These are phyloP conservation scores for Minunthozetes semirufus DNA, from an alignment of 2,888 invertebrate genomes.

Conservation along the genomic window DNA sequence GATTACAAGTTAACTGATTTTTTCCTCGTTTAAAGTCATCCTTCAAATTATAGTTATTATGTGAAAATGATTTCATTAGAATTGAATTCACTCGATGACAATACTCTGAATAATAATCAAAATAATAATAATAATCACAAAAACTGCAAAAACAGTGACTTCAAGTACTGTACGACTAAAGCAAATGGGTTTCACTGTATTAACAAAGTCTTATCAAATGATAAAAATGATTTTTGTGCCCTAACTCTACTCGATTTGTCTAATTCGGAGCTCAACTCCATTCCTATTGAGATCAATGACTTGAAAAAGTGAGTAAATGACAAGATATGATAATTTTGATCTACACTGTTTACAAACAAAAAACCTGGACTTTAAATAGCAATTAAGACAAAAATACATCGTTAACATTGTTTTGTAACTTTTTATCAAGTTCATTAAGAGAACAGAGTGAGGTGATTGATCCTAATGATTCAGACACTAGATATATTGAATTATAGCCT, in stretches of 20 bases:
- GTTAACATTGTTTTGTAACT: no score
- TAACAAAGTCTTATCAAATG: neutral
- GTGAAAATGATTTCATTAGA: neutral
- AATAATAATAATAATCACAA: slow-evolving; percentile 2
- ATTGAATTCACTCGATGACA: slow-evolving; percentile 21
- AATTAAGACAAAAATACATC: no score
- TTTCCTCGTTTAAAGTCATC: neutral
- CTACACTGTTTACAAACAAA: no score
- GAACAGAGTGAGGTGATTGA: no score
- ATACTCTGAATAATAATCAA: neutral
- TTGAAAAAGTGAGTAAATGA: slow-evolving; percentile 18
- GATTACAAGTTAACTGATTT: neutral
- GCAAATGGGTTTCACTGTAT: slow-evolving; percentile 7
- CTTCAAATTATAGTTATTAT: neutral
- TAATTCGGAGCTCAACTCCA: neutral
- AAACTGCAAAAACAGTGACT: neutral
- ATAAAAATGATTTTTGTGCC: slow-evolving; percentile 13
- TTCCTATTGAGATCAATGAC: slow-evolving; percentile 16
- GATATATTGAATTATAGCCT: no score
- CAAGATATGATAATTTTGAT: no score
- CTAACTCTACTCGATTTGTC: slow-evolving; percentile 13
- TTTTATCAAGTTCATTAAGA: no score
- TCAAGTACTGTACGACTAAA: neutral
- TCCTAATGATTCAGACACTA: no score
- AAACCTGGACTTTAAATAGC: no score